Evolutionary conservation across 2,888 invertebrate genomes (phyloP).

Genomic region (Drosophila monieri): DNA sequence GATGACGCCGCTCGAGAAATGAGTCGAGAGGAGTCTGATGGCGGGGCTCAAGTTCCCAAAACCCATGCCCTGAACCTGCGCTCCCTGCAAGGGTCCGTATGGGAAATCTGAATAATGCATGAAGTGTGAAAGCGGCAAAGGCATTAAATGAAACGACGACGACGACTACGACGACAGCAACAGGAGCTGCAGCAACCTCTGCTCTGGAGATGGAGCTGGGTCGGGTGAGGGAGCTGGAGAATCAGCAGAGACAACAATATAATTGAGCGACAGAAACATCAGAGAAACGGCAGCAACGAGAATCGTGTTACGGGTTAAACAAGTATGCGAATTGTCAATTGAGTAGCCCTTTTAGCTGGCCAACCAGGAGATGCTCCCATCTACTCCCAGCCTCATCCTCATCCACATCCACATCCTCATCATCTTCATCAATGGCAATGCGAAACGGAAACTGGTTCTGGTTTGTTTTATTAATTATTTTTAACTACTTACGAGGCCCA

Average conservation of each 20-base stretch:
- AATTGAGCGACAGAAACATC: slow-evolving; percentile 65
- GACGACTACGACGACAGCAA: slow-evolving; percentile 27
- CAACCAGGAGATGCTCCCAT: slow-evolving; percentile 39
- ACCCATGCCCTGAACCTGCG: background rate
- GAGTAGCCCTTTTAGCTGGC: slow-evolving; percentile 61
- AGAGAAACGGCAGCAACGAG: slow-evolving; percentile 38
- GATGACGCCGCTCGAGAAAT: slow-evolving; percentile 54
- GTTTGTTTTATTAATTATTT: slow-evolving; percentile 71
- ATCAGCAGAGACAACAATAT: slow-evolving; percentile 67
- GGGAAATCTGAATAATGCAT: slow-evolving; percentile 78
- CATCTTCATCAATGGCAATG: slow-evolving; percentile 55
- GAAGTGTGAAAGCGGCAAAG: slow-evolving; percentile 78
- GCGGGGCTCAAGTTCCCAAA: slow-evolving; percentile 33
- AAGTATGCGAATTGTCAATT: slow-evolving; percentile 74
- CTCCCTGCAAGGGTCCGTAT: slow-evolving; percentile 48
- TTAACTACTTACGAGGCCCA: slow-evolving; percentile 52
- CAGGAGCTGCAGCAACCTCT: slow-evolving; percentile 27
- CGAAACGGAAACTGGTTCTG: slow-evolving; percentile 65
- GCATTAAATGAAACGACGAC: slow-evolving; percentile 64
- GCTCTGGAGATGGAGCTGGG: background rate
- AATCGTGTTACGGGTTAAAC: slow-evolving; percentile 71
- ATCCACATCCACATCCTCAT: slow-evolving; percentile 4
- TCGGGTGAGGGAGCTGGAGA: slow-evolving; percentile 26
- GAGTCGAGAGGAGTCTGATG: slow-evolving; percentile 32
- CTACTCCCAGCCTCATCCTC: slow-evolving; percentile 5